Percentiles rank a stretch among this genome's conserved stretches.
These are phyloP conservation scores for Drosophila baimaii DNA, from an alignment of 1,140 invertebrate genomes.

Conservation along the genomic window DNA sequence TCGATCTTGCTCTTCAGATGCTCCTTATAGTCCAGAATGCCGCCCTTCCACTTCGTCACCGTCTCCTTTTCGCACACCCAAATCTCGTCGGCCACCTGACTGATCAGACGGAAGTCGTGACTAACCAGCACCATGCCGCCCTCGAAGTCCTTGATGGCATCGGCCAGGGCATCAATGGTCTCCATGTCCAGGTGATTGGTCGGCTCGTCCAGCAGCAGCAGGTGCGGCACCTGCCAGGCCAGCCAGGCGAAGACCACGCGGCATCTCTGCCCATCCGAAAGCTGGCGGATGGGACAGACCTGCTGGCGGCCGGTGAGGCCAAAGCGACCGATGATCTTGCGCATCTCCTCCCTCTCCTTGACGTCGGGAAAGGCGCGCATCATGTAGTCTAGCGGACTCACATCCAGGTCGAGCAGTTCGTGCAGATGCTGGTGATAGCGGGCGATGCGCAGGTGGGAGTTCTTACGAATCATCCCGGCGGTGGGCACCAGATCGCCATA, in stretches of 20 bases:
- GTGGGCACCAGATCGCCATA: conserved; percentile 97
- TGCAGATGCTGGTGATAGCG: conserved; percentile 99
- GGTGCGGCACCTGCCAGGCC: conserved; percentile 97
- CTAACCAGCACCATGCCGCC: conserved; percentile 98
- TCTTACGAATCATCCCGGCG: conserved; percentile 98
- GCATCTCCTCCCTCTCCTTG: conserved; percentile 99
- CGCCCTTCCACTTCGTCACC: not conserved
- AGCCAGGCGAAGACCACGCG: conserved; percentile 99
- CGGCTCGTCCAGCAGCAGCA: conserved; percentile 97
- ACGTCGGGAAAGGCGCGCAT: conserved; percentile 98
- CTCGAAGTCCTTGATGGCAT: conserved; percentile 98
- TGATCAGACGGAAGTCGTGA: conserved; percentile 98
- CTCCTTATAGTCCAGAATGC: not conserved
- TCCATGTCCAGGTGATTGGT: conserved; percentile 99
- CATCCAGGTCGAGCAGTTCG: conserved; percentile 96
- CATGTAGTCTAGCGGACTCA: conserved; percentile 99
- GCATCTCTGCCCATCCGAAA: conserved; percentile 99
- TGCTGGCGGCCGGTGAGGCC: conserved; percentile 98
- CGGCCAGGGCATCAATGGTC: conserved; percentile 98
- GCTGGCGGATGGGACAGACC: conserved; percentile 97
- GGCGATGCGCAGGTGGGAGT: conserved; percentile 98
- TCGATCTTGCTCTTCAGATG: not conserved
- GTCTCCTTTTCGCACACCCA: conserved; percentile 4
- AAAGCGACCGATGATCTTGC: conserved; percentile 99
- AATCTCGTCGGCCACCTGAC: conserved; percentile 5